Percentiles rank a stretch among this genome's conserved stretches.
Conservation (phyloP, 2,888 invertebrate species). For the Aquatica leii region DNA sequence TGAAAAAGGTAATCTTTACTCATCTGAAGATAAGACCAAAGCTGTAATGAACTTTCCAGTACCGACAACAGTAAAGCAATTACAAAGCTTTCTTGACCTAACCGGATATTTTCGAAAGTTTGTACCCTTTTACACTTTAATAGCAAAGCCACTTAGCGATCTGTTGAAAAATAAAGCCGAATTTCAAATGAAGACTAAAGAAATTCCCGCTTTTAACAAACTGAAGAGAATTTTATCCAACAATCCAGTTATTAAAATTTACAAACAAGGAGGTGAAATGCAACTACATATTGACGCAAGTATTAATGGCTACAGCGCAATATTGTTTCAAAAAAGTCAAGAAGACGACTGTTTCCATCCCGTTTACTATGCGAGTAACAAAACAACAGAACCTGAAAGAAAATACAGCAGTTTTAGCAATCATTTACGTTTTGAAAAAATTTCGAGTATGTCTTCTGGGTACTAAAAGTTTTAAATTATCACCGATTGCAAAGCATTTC, state of each 20-base stretch:
- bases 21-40: constrained; percentile 44
- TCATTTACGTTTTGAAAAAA: neutral
- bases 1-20: constrained; percentile 44
- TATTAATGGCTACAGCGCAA: constrained; percentile 45
- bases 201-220: constrained; percentile 32
- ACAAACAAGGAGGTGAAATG: constrained; percentile 25
- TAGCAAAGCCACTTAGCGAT: constrained; percentile 52
- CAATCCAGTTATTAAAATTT: constrained; percentile 38
- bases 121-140: constrained; percentile 47
- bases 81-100: constrained; percentile 51
- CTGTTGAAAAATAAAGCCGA: constrained; percentile 40
- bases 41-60: constrained; percentile 46
- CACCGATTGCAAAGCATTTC: constrained; percentile 35
- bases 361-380: constrained; percentile 49
- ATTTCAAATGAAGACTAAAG: constrained; percentile 33
- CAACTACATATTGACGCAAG: constrained; percentile 48
- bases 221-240: constrained; percentile 32
- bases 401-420: neutral
- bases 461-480: constrained; percentile 19
- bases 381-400: constrained; percentile 46
- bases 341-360: constrained; percentile 46
- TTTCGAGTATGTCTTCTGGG: constrained; percentile 37
- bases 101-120: constrained; percentile 54
- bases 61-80: constrained; percentile 44
- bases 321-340: constrained; percentile 43